Evolutionary conservation across 2,888 invertebrate species (phyloP).

Genomic region (Tenthredo amoena): DNA sequence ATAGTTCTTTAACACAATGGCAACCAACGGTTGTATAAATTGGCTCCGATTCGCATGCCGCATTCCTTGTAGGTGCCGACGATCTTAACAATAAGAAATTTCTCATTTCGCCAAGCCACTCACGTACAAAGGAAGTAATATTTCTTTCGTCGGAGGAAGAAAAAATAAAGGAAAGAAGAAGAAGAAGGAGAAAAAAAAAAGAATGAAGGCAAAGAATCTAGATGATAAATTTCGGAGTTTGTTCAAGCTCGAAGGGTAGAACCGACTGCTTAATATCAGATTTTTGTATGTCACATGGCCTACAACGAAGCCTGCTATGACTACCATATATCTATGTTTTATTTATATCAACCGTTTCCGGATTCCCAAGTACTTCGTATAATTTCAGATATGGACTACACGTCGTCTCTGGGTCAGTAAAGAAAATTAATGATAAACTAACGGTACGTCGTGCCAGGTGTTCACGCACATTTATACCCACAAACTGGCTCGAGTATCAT

Average conservation of each 20-base stretch:
- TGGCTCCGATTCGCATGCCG: constrained; percentile 13
- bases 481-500: neutral
- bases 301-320: neutral
- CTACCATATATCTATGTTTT: constrained; percentile 11
- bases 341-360: constrained; percentile 38
- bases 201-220: constrained; percentile 6
- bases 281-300: neutral
- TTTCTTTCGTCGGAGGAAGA: constrained; percentile 16
- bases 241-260: neutral
- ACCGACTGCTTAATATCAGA: constrained; percentile 16
- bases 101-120: constrained; percentile 44
- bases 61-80: constrained; percentile 19
- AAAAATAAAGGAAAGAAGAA: neutral
- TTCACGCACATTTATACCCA: neutral
- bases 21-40: constrained; percentile 6
- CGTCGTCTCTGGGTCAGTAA: constrained; percentile 26
- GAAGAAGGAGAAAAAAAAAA: neutral
- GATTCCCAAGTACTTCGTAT: constrained; percentile 8
- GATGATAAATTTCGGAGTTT: constrained; percentile 37
- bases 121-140: constrained; percentile 46
- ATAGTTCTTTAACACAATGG: neutral
- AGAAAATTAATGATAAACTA: constrained; percentile 45
- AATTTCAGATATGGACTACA: constrained; percentile 31
- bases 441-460: constrained; percentile 16
- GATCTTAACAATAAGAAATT: constrained; percentile 43